Percentiles rank a stretch among this genome's conserved stretches.
Conservation (phyloP, 1,140 invertebrate species). For the Ylistrum balloti region DNA sequence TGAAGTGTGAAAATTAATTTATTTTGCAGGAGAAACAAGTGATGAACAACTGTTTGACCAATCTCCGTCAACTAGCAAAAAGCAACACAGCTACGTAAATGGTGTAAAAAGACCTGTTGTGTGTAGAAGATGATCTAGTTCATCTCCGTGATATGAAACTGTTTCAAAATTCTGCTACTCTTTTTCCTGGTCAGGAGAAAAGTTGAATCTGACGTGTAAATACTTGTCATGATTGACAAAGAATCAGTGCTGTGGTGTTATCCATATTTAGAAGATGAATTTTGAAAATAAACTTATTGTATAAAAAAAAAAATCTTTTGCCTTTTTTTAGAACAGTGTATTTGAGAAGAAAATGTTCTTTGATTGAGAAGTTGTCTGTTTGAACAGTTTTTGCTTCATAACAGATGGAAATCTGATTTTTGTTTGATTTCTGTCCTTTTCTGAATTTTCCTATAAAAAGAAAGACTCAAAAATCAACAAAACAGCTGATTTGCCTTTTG, state of each 20-base stretch:
- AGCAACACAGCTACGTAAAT: neutral
- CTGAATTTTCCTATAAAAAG: too few relatives aligned
- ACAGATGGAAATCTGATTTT: too few relatives aligned
- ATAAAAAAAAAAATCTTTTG: neutral
- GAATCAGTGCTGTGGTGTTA: constrained; percentile 6
- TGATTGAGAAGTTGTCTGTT: too few relatives aligned
- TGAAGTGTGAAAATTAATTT: neutral
- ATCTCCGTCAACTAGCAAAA: neutral
- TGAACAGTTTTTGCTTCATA: too few relatives aligned
- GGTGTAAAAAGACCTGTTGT: neutral
- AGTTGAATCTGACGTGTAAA: neutral
- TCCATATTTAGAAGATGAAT: constrained; percentile 20
- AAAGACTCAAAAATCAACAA: too few relatives aligned
- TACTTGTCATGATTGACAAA: neutral
- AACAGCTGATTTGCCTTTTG: too few relatives aligned
- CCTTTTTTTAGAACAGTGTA: too few relatives aligned
- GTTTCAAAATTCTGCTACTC: neutral
- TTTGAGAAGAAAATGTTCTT: too few relatives aligned
- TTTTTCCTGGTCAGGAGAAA: neutral
- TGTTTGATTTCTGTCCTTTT: too few relatives aligned
- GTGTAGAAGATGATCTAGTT: neutral
- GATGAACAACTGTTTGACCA: constrained; percentile 22
- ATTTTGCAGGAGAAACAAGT: constrained; percentile 25
- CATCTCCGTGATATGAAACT: neutral
- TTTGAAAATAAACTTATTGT: constrained; percentile 2